phyloP scores from a whole-genome alignment of 2,113 vertebrate genomes.

The Macquaria ambigua region DNA sequence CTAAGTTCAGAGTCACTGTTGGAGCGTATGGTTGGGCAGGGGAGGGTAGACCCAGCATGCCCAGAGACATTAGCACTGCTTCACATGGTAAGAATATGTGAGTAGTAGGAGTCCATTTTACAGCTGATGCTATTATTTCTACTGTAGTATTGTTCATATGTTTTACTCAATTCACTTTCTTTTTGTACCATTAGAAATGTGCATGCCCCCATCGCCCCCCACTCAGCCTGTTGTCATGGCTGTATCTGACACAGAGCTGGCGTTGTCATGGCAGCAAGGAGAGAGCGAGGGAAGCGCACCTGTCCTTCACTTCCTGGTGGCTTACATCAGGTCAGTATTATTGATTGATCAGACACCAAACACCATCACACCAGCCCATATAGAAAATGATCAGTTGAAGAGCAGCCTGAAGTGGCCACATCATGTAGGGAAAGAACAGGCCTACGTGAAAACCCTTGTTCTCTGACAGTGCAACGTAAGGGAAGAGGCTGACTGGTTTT shows the following conservation, averaged over 20 bases:
- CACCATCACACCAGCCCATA: background rate
- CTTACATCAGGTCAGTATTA: constrained; percentile 90
- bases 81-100: constrained; percentile 87
- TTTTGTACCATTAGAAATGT: constrained; percentile 85
- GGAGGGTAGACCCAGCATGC: constrained; percentile 91
- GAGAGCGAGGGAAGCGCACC: constrained; percentile 88
- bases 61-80: constrained; percentile 88
- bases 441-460: constrained; percentile 2
- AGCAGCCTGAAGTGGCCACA: background rate
- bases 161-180: constrained; percentile 14
- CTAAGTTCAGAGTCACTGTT: constrained; percentile 89
- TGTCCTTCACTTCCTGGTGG: constrained; percentile 90
- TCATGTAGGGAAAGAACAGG: background rate
- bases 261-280: constrained; percentile 92
- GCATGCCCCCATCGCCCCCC: constrained; percentile 90
- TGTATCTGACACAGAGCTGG: constrained; percentile 94
- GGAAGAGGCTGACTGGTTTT: background rate
- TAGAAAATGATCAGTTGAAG: background rate
- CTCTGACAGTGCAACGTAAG: background rate
- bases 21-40: constrained; percentile 90
- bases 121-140: background rate
- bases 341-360: background rate
- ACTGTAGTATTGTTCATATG: background rate
- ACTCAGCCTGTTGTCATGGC: constrained; percentile 87
- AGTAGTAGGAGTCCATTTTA: constrained; percentile 13